Base-by-base conservation (phyloP, 2,888 invertebrate species). In the Amphipoea lucens region DNA sequence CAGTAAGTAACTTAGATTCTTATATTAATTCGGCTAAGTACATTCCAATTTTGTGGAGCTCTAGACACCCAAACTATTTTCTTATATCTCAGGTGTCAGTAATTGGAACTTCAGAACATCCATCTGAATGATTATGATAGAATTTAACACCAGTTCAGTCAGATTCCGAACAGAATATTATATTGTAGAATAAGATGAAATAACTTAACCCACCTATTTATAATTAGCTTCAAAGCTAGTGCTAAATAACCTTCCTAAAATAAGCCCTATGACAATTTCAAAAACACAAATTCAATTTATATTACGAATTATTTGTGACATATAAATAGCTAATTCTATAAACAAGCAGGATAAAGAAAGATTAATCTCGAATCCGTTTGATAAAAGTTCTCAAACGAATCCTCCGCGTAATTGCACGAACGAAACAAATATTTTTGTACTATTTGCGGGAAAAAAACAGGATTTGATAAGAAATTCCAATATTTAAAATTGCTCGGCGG, bases 391-490 rank as follows among this genome's bases (percentile, higher is more conserved):
- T 85, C 82, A 79, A 83, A 85, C 83, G 86, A 88, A 87, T 85
- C 87, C 84, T 85, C 84, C 69, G 78, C 79, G 69, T 87, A 88
- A 90, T 88, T 90, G 86, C 87, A 75, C 74, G 71, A 90, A 86
- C 77, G 79, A 88, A 89, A 90, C 87, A 90, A 90, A 89, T 88
- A 90, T 92, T 90, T 90, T 83, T 85, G 77, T 90, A 90, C 90
- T 91, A 90, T 90, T 92, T 89, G 81, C 86, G 82, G 75, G 86
- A 90, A 89, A 91, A 29, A 91, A 90, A 88, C 88, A 89, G 91
- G 92, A 94, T 95, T 95, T 94, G 93, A 95, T 95, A 94, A 94
- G 92, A 94, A 95, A 95, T 93, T 94, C 93, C 94, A 96, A 96
- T 95, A 95, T 94, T 60, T 94, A 94, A 96, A 95, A 96, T 95